Evolutionary conservation across 2,888 invertebrate species (phyloP).

Genomic region (Caradrina clavipalpis): DNA sequence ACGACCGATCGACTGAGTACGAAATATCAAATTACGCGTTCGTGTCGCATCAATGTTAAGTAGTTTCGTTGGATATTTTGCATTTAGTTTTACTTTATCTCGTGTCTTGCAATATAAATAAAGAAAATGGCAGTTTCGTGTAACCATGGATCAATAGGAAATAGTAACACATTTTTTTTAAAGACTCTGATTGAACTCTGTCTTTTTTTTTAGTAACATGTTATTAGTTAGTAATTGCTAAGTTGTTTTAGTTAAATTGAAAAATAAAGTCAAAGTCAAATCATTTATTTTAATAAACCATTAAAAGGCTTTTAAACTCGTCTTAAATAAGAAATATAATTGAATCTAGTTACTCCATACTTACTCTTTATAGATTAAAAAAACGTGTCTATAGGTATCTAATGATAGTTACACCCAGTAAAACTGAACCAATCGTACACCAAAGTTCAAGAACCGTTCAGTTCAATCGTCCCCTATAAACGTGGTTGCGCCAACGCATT

Average conservation of each 20-base stretch:
- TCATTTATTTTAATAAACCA: too few relatives aligned
- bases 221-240: too few relatives aligned
- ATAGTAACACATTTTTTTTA: background rate
- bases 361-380: too few relatives aligned
- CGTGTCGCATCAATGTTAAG: slow-evolving; percentile 46
- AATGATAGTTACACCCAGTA: too few relatives aligned
- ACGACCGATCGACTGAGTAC: slow-evolving; percentile 43
- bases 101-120: background rate
- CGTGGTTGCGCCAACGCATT: slow-evolving; percentile 75
- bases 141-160: background rate
- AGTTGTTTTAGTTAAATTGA: too few relatives aligned
- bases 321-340: too few relatives aligned
- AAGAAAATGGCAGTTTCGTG: background rate
- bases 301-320: too few relatives aligned
- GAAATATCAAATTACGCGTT: slow-evolving; percentile 59
- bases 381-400: too few relatives aligned
- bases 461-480: slow-evolving; percentile 52
- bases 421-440: too few relatives aligned
- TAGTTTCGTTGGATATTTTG: background rate
- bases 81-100: background rate
- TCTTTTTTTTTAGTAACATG: too few relatives aligned
- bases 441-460: slow-evolving; percentile 11
- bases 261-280: too few relatives aligned
- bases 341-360: too few relatives aligned
- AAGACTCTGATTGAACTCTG: background rate